phyloP scores from a whole-genome alignment of 2,113 vertebrate species.

The Natator depressus region DNA sequence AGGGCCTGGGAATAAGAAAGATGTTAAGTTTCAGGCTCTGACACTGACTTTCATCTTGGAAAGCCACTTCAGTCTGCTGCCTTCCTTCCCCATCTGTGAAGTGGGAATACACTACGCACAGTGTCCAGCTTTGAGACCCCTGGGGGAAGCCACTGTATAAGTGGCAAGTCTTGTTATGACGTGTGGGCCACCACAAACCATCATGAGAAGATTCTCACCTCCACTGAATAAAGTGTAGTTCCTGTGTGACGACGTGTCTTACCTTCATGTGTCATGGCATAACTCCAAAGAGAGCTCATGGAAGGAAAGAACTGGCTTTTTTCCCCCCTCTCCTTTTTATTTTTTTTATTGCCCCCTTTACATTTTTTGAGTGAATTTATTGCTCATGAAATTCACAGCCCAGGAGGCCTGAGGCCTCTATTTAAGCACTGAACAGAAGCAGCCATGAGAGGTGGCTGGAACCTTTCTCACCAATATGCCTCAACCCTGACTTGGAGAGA shows the following conservation, averaged over 20 bases:
- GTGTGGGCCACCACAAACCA: background rate
- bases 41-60: background rate
- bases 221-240: background rate
- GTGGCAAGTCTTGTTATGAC: background rate
- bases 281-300: conserved; percentile 20
- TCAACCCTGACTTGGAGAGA: conserved; percentile 3
- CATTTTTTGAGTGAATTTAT: conserved; percentile 70
- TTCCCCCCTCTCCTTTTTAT: conserved; percentile 40
- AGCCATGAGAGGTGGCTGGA: conserved; percentile 21
- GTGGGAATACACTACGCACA: background rate
- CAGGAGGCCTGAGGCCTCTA: conserved; percentile 34
- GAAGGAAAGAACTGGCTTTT: conserved; percentile 62
- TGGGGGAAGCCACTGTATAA: background rate
- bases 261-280: conserved; percentile 54
- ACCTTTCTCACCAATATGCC: background rate
- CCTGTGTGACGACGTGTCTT: conserved; percentile 49
- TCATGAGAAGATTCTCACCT: conserved; percentile 14
- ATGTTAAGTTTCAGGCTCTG: conserved; percentile 4
- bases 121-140: background rate
- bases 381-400: conserved; percentile 70
- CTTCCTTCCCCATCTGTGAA: background rate
- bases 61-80: background rate
- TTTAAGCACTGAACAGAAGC: background rate
- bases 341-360: conserved; percentile 66
- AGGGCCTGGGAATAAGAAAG: background rate